A percentile compares a stretch with the other conserved stretches of the same genome.
These are phyloP conservation scores for Hippopotamus amphibius DNA, from an alignment of 2,113 vertebrate genomes.

Conservation along the genomic window DNA sequence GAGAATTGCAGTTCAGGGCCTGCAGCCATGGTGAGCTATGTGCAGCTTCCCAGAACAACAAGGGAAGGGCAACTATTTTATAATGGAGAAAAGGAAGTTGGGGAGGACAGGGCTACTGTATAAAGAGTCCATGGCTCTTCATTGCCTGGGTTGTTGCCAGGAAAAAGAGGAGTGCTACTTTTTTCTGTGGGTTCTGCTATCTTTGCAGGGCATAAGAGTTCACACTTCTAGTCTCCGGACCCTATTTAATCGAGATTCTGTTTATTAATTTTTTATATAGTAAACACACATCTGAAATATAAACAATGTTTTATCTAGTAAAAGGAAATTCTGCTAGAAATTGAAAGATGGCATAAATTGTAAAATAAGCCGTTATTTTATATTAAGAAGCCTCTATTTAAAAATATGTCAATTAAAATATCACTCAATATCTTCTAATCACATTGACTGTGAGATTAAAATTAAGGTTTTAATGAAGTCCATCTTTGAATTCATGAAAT, in stretches of 20 bases:
- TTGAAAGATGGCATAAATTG: not conserved
- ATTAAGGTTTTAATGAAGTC: not conserved
- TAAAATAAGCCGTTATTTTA: not conserved
- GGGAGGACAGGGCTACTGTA: not conserved
- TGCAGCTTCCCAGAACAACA: not conserved
- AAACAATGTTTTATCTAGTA: not conserved
- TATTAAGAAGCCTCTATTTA: not conserved
- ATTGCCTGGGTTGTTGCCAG: not conserved
- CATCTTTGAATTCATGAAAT: not conserved
- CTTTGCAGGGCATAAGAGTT: not conserved
- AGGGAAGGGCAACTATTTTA: not conserved
- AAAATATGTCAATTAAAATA: conserved; percentile 12
- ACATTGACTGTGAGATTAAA: not conserved
- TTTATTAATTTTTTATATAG: not conserved
- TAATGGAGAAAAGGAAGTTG: not conserved
- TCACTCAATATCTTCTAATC: not conserved
- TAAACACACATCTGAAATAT: not conserved
- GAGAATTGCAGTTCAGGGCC: not conserved
- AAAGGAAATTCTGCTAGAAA: not conserved
- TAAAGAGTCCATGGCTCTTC: not conserved
- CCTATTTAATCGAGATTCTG: not conserved
- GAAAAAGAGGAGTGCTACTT: not conserved
- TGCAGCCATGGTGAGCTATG: not conserved
- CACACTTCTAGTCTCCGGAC: not conserved
- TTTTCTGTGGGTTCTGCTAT: not conserved